phyloP scores from a whole-genome alignment of 2,797 vertebrate genomes.

The Margarornis squamiger region DNA sequence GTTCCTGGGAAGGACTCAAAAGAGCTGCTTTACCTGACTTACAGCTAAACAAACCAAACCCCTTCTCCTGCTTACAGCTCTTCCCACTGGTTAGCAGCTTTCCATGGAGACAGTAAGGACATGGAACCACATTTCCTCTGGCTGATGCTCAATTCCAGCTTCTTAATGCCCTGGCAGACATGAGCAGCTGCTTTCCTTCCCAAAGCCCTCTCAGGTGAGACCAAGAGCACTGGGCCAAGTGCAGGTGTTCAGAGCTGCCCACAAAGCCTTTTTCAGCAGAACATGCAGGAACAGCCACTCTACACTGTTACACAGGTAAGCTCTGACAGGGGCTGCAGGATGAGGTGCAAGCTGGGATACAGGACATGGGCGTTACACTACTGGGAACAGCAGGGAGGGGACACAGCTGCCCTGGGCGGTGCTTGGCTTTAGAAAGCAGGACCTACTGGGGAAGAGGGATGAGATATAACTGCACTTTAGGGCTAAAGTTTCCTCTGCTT shows the following conservation, averaged over 20 bases:
- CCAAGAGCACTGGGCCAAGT: background rate
- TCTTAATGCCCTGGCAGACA: background rate
- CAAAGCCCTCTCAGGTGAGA: background rate
- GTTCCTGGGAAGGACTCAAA: background rate
- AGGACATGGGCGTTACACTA: conserved; percentile 5
- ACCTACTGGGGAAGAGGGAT: conserved; percentile 16
- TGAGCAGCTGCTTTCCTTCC: background rate
- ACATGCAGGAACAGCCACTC: conserved; percentile 62
- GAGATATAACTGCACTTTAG: conserved; percentile 12
- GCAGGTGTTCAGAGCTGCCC: conserved; percentile 40
- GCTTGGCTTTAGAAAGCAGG: conserved; percentile 8
- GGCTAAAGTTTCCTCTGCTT: conserved; percentile 21
- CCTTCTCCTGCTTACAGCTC: background rate
- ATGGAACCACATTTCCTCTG: background rate
- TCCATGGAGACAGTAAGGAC: background rate
- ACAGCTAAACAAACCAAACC: background rate
- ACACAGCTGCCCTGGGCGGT: conserved; percentile 12
- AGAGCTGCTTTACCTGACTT: background rate
- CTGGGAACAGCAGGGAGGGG: conserved; percentile 6
- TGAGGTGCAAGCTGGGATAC: conserved; percentile 25
- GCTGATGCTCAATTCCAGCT: background rate
- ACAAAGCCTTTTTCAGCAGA: conserved; percentile 59
- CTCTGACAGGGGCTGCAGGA: conserved; percentile 26
- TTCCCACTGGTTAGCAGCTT: background rate
- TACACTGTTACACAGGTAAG: conserved; percentile 48